Evolutionary conservation across 2,113 vertebrate genomes (phyloP), one percentile per base, ranked within the genome.

Genomic region (Dasypus novemcinctus): DNA sequence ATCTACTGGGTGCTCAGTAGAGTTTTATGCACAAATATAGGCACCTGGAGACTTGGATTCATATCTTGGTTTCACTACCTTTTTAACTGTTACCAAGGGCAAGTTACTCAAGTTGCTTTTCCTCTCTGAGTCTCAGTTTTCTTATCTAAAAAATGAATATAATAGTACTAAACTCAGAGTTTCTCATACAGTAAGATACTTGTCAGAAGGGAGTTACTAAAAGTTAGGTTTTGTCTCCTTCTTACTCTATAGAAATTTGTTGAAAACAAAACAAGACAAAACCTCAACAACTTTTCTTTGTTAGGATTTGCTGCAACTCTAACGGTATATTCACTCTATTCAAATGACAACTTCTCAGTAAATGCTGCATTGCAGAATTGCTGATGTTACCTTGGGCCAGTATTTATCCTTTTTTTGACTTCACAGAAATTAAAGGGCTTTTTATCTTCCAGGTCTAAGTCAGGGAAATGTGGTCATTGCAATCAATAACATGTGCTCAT

Each of bases 401-500:
- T 91, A 79, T 66, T 90, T 74, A 89, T 68, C n/a, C n/a, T n/a
- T n/a, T 4, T 95, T 33, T 71, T 46, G 29, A 46, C 84, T 75
- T 80, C 57, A 68, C 49, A 61, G 78, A 72, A 84, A 91, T 89
- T 33, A 82, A 74, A 74, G 23, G 20, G 1, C 23, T 25, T 87
- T 89, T 91, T 88, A 69, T 87, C 46, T 76, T 61, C 8, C 1
- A 36, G 9, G 38, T 87, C 71, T 88, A 69, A 94, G 54, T 63
- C n/a, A 71, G 25, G 18, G 75, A 92, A 89, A 46, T 74, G 15
- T 82, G 27, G 54, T 38, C 57, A 11, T 63, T 80, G 64, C 2
- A 18, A 89, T 72, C 75, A 82, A 57, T 76, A 91, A 87, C 25
- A 91, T 33, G 13, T 82, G n/a, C 29, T 46, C n/a, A 76, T 94